These are phyloP conservation scores for Athalia circularis DNA, from an alignment of 2,888 invertebrate species.

Conservation along the genomic window DNA sequence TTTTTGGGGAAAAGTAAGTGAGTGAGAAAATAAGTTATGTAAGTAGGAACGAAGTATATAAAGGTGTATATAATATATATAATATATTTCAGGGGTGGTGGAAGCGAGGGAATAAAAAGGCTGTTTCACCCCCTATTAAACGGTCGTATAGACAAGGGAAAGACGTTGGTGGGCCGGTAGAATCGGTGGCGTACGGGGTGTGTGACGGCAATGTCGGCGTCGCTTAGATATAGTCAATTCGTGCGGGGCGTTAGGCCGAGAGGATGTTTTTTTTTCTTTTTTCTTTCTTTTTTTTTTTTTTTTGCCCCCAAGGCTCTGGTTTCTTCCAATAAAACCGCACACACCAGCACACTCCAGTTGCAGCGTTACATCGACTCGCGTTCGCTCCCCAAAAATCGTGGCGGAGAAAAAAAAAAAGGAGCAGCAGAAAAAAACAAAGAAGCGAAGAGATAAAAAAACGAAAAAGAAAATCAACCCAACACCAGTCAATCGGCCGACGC, in stretches of 20 bases:
- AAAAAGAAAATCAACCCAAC: constrained; percentile 44
- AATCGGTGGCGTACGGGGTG: neutral
- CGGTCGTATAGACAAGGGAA: constrained; percentile 76
- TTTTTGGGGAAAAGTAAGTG: constrained; percentile 45
- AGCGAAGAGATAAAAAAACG: neutral
- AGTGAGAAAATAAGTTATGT: constrained; percentile 55
- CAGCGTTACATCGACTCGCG: constrained; percentile 39
- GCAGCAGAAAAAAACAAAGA: neutral
- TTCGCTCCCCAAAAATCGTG: constrained; percentile 47
- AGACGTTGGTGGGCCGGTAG: constrained; percentile 73
- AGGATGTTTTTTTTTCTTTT: neutral
- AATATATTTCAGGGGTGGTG: constrained; percentile 2
- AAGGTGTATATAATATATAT: constrained; percentile 49
- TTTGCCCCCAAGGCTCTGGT: constrained; percentile 36
- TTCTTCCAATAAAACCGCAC: constrained; percentile 49
- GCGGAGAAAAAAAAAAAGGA: constrained; percentile 41
- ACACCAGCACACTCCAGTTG: neutral
- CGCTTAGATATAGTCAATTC: neutral
- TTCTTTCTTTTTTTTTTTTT: too few relatives aligned
- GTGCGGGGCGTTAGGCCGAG: constrained; percentile 37
- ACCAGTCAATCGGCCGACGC: constrained; percentile 53
- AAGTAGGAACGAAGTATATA: constrained; percentile 55
- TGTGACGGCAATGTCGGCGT: constrained; percentile 27
- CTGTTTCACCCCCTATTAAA: constrained; percentile 74
- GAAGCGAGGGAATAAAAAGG: constrained; percentile 51